Conservation (phyloP, 2,888 invertebrate species). For the Galerucella pusilla region DNA sequence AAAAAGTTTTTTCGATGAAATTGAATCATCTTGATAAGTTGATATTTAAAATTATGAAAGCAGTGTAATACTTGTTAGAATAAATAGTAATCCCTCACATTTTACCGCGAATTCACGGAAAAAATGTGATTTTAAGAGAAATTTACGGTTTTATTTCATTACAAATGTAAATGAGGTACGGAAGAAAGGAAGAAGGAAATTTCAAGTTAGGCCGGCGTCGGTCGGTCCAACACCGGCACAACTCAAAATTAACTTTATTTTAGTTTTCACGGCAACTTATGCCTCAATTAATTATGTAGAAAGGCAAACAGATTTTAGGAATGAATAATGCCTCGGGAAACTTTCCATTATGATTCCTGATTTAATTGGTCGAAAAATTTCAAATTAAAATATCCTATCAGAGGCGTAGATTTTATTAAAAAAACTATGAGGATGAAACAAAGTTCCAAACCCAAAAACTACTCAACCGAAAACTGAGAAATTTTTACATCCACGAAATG, state of each 20-base stretch:
- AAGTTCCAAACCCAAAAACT: too few relatives aligned
- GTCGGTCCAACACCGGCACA: constrained; percentile 10
- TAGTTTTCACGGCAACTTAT: constrained; percentile 49
- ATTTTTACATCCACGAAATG: too few relatives aligned
- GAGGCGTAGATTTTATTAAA: neutral
- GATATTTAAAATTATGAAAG: neutral
- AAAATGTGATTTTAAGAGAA: constrained; percentile 21
- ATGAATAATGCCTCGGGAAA: constrained; percentile 45
- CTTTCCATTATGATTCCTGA: constrained; percentile 37
- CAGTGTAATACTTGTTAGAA: neutral
- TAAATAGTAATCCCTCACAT: neutral
- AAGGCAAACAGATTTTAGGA: constrained; percentile 50
- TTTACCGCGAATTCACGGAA: neutral
- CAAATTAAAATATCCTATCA: constrained; percentile 2
- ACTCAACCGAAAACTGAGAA: too few relatives aligned
- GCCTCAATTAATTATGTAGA: constrained; percentile 49
- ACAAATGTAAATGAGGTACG: constrained; percentile 42
- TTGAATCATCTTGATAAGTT: neutral
- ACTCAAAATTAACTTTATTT: constrained; percentile 45
- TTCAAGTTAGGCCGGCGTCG: neutral
- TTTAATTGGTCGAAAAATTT: constrained; percentile 43
- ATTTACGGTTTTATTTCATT: constrained; percentile 40
- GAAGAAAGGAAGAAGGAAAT: constrained; percentile 25
- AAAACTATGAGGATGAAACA: too few relatives aligned
- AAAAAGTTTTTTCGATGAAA: neutral